Percentiles rank a stretch among this genome's conserved stretches.
These are phyloP conservation scores for Peromyscus maniculatus DNA, from an alignment of 2,113 vertebrate species.

Conservation along the genomic window DNA sequence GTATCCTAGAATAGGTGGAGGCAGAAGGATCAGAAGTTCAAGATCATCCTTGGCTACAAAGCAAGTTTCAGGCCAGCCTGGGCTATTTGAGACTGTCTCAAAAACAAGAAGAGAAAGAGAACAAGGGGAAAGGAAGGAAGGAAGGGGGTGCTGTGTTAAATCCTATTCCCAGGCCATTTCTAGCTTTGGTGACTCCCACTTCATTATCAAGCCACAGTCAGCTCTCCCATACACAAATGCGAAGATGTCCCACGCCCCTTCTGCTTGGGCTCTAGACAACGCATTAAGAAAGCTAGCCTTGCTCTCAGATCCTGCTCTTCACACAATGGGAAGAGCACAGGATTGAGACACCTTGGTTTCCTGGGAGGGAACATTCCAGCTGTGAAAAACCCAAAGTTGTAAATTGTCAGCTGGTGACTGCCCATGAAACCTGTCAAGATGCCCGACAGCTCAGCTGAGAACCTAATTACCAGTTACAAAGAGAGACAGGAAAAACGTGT, in stretches of 20 bases:
- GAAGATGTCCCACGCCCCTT: background rate
- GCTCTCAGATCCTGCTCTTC: constrained; percentile 42
- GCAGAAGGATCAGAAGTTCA: background rate
- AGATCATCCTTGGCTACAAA: background rate
- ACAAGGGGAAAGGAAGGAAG: background rate
- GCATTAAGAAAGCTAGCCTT: background rate
- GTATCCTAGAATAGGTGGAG: background rate
- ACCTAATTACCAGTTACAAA: constrained; percentile 85
- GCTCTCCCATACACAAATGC: background rate
- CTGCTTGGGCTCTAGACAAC: background rate
- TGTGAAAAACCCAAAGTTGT: constrained; percentile 78
- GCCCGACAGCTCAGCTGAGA: constrained; percentile 80
- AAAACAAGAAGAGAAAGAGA: background rate
- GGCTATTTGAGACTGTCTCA: background rate
- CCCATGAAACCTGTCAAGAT: constrained; percentile 76
- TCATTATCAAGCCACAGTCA: background rate
- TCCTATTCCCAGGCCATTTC: background rate
- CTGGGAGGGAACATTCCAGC: constrained; percentile 50
- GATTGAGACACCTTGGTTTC: constrained; percentile 63
- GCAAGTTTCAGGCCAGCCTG: background rate
- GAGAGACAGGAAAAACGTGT: constrained; percentile 88
- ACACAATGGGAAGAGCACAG: background rate
- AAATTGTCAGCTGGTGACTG: constrained; percentile 82
- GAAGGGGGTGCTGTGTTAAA: background rate
- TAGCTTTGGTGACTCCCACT: background rate